phyloP scores from a whole-genome alignment of 2,797 vertebrate species.

The Clamator glandarius region DNA sequence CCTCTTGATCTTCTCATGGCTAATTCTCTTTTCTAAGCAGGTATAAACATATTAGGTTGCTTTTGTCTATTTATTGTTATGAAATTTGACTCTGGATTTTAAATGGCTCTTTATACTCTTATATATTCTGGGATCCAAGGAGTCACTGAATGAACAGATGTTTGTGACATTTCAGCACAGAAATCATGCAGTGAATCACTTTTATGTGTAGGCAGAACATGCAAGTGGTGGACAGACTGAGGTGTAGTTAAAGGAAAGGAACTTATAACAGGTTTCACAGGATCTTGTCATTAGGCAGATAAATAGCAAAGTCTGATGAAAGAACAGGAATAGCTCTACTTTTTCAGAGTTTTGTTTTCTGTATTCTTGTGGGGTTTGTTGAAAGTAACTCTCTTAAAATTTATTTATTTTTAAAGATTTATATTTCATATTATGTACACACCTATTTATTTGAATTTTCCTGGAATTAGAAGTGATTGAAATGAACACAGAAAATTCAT shows the following conservation, averaged over 20 bases:
- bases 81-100: background rate
- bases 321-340: background rate
- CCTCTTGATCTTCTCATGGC: background rate
- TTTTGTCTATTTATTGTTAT: background rate
- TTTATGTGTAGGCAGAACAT: background rate
- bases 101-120: background rate
- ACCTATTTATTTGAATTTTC: background rate
- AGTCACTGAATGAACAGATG: background rate
- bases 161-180: background rate
- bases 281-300: background rate
- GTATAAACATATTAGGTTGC: background rate
- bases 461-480: background rate
- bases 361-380: background rate
- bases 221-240: background rate
- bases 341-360: background rate
- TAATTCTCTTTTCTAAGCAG: background rate
- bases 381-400: background rate
- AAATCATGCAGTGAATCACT: background rate
- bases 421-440: background rate
- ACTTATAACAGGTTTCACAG: background rate
- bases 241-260: background rate
- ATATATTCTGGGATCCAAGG: accelerated
- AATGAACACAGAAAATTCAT: background rate
- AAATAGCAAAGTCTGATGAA: background rate
- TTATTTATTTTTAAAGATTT: background rate